Evolutionary conservation across 2,888 invertebrate genomes (phyloP).

Genomic region (Limnephilus rhombicus): DNA sequence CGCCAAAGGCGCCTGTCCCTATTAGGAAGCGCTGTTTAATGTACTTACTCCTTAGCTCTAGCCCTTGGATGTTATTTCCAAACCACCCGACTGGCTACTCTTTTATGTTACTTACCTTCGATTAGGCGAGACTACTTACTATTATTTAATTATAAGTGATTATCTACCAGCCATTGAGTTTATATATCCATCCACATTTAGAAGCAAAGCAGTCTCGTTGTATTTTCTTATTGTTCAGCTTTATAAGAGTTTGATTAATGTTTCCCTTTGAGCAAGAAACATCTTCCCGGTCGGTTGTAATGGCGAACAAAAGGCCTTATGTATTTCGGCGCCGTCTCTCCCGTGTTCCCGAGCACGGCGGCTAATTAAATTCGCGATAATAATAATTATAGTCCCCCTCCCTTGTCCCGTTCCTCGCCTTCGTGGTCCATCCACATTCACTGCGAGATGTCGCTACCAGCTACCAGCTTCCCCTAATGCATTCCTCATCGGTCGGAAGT

Average conservation of each 20-base stretch:
- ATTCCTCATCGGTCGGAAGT: slow-evolving; percentile 60
- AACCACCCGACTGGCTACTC: slow-evolving; percentile 28
- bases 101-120: slow-evolving; percentile 13
- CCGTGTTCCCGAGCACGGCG: slow-evolving; percentile 25
- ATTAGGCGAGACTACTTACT: not conserved
- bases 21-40: slow-evolving; percentile 52
- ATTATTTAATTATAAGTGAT: not conserved
- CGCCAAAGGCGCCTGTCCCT: slow-evolving; percentile 51
- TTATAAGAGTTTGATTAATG: slow-evolving; percentile 3
- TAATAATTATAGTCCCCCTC: not conserved
- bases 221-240: slow-evolving; percentile 6
- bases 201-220: not conserved
- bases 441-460: slow-evolving; percentile 21
- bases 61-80: slow-evolving; percentile 24
- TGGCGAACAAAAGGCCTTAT: not conserved
- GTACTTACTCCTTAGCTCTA: slow-evolving; percentile 44
- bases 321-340: slow-evolving; percentile 3
- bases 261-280: not conserved
- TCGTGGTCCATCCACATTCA: not conserved
- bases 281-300: not conserved
- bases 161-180: not conserved
- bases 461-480: slow-evolving; percentile 45
- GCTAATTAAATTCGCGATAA: slow-evolving; percentile 60
- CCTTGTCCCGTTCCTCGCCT: slow-evolving; percentile 13
- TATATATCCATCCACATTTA: not conserved